Evolutionary conservation across 2,797 vertebrate genomes (phyloP).

Genomic region (Hylomyscus alleni): DNA sequence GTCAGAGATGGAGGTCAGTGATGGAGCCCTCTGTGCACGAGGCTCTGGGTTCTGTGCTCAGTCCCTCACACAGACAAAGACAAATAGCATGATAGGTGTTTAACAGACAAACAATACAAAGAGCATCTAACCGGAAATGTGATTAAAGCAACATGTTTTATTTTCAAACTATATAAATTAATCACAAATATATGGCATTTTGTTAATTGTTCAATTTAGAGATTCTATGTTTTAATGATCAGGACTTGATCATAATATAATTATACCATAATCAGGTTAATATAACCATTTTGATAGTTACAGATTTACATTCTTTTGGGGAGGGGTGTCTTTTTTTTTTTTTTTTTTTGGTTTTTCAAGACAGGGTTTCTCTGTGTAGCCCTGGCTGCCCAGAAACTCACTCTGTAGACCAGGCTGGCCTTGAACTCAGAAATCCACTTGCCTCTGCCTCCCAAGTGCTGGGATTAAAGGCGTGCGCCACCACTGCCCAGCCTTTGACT

Average conservation of each 20-base stretch:
- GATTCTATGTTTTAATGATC: neutral
- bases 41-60: neutral
- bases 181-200: neutral
- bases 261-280: neutral
- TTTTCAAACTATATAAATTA: slow-evolving; percentile 49
- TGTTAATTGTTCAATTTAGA: neutral
- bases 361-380: too few relatives aligned
- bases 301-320: too few relatives aligned
- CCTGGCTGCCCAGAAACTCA: too few relatives aligned
- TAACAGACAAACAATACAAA: neutral
- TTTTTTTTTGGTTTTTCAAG: too few relatives aligned
- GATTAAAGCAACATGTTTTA: slow-evolving; percentile 51
- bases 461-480: too few relatives aligned
- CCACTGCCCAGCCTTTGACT: neutral
- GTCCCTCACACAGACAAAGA: neutral
- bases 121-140: neutral
- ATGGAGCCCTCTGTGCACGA: neutral
- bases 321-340: too few relatives aligned
- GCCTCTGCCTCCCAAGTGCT: too few relatives aligned
- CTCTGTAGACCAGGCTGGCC: too few relatives aligned
- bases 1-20: neutral
- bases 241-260: neutral
- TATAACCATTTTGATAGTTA: neutral
- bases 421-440: too few relatives aligned
- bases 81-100: neutral